Evolutionary conservation across 2,797 vertebrate species (phyloP).

Genomic region (Lophius americanus): DNA sequence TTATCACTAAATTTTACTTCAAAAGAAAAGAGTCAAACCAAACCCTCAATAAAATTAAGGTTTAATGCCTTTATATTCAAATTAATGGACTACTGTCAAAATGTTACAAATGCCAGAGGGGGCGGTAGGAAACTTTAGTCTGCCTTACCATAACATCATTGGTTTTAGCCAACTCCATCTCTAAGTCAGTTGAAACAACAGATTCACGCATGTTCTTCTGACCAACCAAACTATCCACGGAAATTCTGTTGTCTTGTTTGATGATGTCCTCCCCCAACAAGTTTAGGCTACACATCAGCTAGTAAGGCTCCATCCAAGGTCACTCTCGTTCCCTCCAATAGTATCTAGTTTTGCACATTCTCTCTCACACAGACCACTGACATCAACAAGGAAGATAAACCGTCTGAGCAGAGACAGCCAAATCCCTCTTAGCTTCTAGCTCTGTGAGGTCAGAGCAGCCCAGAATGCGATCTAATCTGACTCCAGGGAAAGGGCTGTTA

Average conservation of each 20-base stretch:
- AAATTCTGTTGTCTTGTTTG: slow-evolving; percentile 18
- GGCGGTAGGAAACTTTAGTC: background rate
- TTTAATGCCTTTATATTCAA: background rate
- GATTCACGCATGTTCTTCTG: slow-evolving; percentile 62
- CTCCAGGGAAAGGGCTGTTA: slow-evolving; percentile 62
- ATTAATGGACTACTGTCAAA: background rate
- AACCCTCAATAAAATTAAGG: background rate
- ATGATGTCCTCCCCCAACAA: slow-evolving; percentile 3
- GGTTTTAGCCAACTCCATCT: slow-evolving; percentile 63
- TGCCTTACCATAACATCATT: slow-evolving; percentile 68
- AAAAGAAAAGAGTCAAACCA: slow-evolving; percentile 1
- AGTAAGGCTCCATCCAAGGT: slow-evolving; percentile 23
- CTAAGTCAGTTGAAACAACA: slow-evolving; percentile 54
- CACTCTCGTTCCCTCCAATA: slow-evolving; percentile 37
- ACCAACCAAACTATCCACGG: slow-evolving; percentile 18
- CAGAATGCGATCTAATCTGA: slow-evolving; percentile 79
- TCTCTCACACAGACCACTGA: slow-evolving; percentile 60
- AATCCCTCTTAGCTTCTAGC: slow-evolving; percentile 81
- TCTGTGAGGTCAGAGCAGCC: slow-evolving; percentile 79
- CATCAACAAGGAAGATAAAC: slow-evolving; percentile 77
- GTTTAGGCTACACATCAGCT: slow-evolving; percentile 8
- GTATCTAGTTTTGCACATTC: slow-evolving; percentile 21
- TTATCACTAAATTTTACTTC: background rate
- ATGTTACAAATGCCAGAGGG: background rate
- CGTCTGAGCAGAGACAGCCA: slow-evolving; percentile 74